Percentiles rank a stretch among this genome's conserved stretches.
These are phyloP conservation scores for Illadopsis cleaveri DNA, from an alignment of 2,113 vertebrate species.

Conservation along the genomic window DNA sequence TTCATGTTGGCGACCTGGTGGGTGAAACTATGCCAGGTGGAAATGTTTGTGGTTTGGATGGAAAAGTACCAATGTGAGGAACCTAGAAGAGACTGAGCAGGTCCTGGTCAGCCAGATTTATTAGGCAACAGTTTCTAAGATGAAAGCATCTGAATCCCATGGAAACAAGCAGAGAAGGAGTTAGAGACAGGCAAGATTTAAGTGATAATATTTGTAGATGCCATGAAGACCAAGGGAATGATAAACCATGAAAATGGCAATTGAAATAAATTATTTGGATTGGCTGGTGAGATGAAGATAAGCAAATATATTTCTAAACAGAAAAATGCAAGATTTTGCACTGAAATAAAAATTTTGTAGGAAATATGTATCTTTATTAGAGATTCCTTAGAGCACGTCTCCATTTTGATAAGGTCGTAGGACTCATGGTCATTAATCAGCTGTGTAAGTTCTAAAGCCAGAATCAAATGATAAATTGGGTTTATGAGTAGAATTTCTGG, in stretches of 20 bases:
- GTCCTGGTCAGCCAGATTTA: background rate
- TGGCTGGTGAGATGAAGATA: background rate
- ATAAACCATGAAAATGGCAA: background rate
- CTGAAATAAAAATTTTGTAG: background rate
- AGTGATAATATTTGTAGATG: background rate
- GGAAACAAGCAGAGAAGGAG: constrained; percentile 1
- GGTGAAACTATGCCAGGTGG: background rate
- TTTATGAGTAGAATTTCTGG: background rate
- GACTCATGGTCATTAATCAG: background rate
- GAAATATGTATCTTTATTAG: background rate
- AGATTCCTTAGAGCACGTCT: background rate
- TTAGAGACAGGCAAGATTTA: background rate
- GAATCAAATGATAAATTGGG: background rate
- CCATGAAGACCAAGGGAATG: background rate
- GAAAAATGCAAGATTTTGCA: background rate
- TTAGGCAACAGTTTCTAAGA: background rate
- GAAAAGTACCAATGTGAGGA: background rate
- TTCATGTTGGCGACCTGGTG: background rate
- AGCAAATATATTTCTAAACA: background rate
- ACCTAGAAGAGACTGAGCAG: background rate
- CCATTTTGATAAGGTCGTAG: background rate
- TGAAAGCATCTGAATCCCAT: background rate
- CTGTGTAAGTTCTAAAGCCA: background rate
- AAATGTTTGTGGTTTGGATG: background rate
- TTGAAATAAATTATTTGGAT: background rate